Evolutionary conservation across 2,888 invertebrate species (phyloP).

Genomic region (Oligia fasciuncula): DNA sequence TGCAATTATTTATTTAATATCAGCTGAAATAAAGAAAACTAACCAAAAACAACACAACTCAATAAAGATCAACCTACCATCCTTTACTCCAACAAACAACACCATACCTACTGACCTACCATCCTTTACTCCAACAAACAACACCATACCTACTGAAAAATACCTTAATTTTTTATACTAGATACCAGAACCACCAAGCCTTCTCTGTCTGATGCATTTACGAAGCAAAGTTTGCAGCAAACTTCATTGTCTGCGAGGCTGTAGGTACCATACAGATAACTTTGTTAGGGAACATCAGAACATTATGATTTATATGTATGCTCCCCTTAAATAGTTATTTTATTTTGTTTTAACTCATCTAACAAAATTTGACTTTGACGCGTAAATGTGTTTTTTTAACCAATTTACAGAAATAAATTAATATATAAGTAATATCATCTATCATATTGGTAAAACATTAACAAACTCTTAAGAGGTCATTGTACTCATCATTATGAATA

Average conservation of each 20-base stretch:
- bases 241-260: constrained; percentile 20
- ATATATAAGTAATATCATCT: too few relatives aligned
- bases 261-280: not conserved
- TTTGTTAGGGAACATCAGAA: not conserved
- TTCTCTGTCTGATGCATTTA: constrained; percentile 18
- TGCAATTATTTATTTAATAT: not conserved
- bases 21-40: not conserved
- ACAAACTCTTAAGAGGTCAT: too few relatives aligned
- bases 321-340: too few relatives aligned
- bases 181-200: not conserved
- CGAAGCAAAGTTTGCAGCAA: constrained; percentile 12
- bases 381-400: too few relatives aligned
- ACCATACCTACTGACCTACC: not conserved
- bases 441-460: too few relatives aligned
- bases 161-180: not conserved
- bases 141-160: not conserved
- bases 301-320: constrained; percentile 1
- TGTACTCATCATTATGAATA: too few relatives aligned
- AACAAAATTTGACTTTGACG: too few relatives aligned
- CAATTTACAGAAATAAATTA: too few relatives aligned
- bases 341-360: too few relatives aligned
- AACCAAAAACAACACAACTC: not conserved
- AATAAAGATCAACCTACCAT: not conserved
- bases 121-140: not conserved
- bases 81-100: not conserved